These are phyloP conservation scores for Chrysina gloriosa DNA, from an alignment of 2,888 invertebrate species.

Conservation along the genomic window DNA sequence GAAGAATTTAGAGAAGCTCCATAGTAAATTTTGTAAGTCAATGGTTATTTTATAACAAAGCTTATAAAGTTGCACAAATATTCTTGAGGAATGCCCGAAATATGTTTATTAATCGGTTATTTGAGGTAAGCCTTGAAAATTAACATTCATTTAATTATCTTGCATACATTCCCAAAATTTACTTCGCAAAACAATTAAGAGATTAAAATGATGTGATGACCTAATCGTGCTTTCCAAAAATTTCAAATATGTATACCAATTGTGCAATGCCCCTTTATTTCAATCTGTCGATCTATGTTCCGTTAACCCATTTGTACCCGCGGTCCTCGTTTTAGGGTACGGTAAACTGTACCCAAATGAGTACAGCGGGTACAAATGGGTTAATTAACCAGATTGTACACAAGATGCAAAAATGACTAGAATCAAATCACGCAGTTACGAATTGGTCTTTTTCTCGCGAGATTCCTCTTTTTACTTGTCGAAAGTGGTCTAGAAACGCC, in stretches of 20 bases:
- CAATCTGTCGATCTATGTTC: no score
- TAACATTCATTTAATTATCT: background rate
- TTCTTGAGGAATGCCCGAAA: background rate
- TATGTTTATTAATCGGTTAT: background rate
- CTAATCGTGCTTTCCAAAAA: background rate
- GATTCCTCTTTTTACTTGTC: slow-evolving; percentile 20
- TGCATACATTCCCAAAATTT: background rate
- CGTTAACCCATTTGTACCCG: no score
- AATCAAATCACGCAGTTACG: slow-evolving; percentile 1
- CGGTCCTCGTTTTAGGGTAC: no score
- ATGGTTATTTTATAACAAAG: no score
- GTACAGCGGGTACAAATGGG: no score
- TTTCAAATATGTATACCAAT: no score
- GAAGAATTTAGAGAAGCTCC: no score
- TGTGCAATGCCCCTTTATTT: no score
- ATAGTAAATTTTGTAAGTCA: no score
- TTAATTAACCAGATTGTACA: no score
- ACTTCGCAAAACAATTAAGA: slow-evolving; percentile 4
- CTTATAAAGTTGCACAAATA: background rate
- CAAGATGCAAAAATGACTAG: no score
- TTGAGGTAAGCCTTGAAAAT: slow-evolving; percentile 2
- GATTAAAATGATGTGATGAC: background rate
- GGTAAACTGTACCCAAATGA: no score
- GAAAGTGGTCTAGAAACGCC: slow-evolving; percentile 91
- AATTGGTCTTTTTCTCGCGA: slow-evolving; percentile 14